phyloP scores from a whole-genome alignment of 1,140 invertebrate genomes.

The Phthorimaea operculella region DNA sequence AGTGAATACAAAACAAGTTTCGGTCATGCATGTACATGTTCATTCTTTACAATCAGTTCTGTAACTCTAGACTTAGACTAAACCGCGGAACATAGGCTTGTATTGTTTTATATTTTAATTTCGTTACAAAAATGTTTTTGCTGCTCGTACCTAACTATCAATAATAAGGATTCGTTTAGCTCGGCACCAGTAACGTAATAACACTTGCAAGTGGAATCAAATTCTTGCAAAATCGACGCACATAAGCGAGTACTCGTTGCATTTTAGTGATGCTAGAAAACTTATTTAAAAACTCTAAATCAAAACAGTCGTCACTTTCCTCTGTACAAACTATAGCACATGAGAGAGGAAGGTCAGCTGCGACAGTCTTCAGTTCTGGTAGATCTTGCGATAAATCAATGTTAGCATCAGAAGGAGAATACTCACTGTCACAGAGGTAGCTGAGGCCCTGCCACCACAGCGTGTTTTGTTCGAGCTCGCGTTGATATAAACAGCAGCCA shows the following conservation, averaged over 20 bases:
- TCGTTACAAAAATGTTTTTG: conserved; percentile 10
- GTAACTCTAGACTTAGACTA: conserved; percentile 23
- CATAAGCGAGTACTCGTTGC: conserved; percentile 9
- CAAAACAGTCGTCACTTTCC: neutral
- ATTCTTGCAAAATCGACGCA: conserved; percentile 6
- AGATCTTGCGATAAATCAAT: neutral
- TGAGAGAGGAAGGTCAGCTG: neutral
- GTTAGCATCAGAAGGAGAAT: conserved; percentile 2
- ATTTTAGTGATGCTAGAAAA: conserved; percentile 14
- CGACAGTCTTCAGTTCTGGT: conserved; percentile 4
- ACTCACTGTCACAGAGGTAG: conserved; percentile 3
- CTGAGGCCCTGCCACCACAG: conserved; percentile 13
- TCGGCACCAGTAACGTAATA: neutral
- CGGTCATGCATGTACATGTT: conserved; percentile 25
- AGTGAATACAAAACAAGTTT: conserved; percentile 19
- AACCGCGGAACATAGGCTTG: conserved; percentile 8
- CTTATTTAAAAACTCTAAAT: conserved; percentile 4
- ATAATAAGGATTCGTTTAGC: conserved; percentile 6
- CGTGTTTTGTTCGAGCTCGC: conserved; percentile 4
- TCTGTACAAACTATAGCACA: neutral
- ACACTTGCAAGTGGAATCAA: neutral
- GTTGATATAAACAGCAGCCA: conserved; percentile 11
- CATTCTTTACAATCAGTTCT: conserved; percentile 20
- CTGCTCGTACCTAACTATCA: conserved; percentile 13
- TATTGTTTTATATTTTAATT: conserved; percentile 8